These are phyloP conservation scores for Tenthredo livida DNA, from an alignment of 2,888 invertebrate species.

Conservation along the genomic window DNA sequence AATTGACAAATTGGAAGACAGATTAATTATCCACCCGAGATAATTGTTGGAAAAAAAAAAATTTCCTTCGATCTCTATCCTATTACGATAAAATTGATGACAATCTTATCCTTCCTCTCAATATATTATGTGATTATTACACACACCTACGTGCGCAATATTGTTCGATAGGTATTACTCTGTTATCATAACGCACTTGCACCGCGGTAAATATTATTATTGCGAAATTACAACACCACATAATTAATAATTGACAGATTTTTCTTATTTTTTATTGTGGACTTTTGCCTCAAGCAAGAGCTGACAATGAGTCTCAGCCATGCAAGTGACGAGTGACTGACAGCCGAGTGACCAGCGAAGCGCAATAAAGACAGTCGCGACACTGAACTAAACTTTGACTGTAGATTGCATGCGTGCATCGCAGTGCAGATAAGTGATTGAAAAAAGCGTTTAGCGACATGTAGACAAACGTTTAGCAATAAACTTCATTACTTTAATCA, in stretches of 20 bases:
- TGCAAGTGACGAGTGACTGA: neutral
- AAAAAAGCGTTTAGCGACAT: neutral
- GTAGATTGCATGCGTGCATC: neutral
- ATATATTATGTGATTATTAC: neutral
- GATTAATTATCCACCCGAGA: slow-evolving; percentile 4
- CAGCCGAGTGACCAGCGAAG: neutral
- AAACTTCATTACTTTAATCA: neutral
- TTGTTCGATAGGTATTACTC: neutral
- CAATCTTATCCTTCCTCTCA: neutral
- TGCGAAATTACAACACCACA: neutral
- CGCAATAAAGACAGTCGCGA: neutral
- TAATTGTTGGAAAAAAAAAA: neutral
- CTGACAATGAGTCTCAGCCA: neutral
- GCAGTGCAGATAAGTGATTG: neutral
- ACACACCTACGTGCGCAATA: neutral
- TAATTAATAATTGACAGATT: neutral
- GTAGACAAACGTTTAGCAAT: neutral
- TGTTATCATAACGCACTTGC: neutral
- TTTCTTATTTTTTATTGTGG: neutral
- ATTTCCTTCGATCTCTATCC: neutral
- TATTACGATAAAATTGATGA: neutral
- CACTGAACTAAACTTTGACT: slow-evolving; percentile 2
- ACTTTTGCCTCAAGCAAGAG: neutral
- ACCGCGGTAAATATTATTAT: neutral
- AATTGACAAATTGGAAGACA: neutral